phyloP scores from a whole-genome alignment of 2,113 vertebrate species.

The Myocastor coypus region DNA sequence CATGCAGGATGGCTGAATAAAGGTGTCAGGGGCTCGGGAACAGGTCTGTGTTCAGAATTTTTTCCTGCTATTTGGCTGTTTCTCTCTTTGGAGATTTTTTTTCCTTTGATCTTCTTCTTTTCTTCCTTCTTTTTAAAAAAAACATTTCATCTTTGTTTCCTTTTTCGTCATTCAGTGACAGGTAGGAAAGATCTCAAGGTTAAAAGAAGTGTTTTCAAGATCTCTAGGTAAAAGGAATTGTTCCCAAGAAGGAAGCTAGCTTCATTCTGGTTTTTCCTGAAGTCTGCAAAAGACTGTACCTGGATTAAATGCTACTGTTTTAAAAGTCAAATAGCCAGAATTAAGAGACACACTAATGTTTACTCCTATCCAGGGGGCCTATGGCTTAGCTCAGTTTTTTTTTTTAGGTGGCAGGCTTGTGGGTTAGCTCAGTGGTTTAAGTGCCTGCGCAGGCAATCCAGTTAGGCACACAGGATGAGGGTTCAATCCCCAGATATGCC shows the following conservation, averaged over 20 bases:
- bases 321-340: constrained; percentile 42
- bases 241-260: neutral
- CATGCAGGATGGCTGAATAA: constrained; percentile 13
- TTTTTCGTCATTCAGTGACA: constrained; percentile 65
- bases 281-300: constrained; percentile 38
- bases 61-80: constrained; percentile 35
- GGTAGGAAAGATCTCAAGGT: constrained; percentile 51
- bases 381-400: no score
- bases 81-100: constrained; percentile 10
- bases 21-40: neutral
- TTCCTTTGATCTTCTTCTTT: constrained; percentile 62
- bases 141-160: constrained; percentile 44
- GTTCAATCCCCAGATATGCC: no score
- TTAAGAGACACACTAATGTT: neutral
- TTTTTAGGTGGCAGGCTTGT: no score
- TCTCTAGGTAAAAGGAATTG: constrained; percentile 62
- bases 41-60: constrained; percentile 30
- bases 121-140: neutral
- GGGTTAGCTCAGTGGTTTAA: no score
- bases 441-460: no score
- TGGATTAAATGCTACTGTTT: constrained; percentile 54
- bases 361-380: neutral
- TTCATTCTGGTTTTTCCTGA: constrained; percentile 48
- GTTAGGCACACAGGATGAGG: no score
- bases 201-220: constrained; percentile 54